phyloP scores from a whole-genome alignment of 2,888 invertebrate species.

The Taphrorychus bicolor region DNA sequence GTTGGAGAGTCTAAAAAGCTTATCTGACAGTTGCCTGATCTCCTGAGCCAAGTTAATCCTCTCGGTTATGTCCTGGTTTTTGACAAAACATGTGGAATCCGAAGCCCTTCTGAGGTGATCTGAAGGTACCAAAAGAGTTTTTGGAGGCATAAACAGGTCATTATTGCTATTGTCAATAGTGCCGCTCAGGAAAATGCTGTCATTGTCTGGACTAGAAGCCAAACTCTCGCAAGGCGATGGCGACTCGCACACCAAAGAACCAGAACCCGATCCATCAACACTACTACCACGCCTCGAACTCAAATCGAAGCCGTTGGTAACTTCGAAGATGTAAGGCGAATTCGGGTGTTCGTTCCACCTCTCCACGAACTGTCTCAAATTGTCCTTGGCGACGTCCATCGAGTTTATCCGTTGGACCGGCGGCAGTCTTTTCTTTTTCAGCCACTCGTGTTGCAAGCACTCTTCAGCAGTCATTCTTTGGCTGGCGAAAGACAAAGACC shows the following conservation, averaged over 20 bases:
- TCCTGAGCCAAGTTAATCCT: slow-evolving; percentile 80
- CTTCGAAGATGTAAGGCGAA: slow-evolving; percentile 84
- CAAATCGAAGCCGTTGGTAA: slow-evolving; percentile 53
- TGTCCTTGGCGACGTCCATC: slow-evolving; percentile 81
- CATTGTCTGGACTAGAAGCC: slow-evolving; percentile 70
- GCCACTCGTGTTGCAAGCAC: slow-evolving; percentile 89
- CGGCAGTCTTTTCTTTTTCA: slow-evolving; percentile 65
- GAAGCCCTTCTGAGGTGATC: slow-evolving; percentile 70
- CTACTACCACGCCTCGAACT: slow-evolving; percentile 13
- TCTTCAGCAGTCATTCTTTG: slow-evolving; percentile 82
- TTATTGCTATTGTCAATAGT: slow-evolving; percentile 42
- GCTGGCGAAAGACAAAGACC: slow-evolving; percentile 65
- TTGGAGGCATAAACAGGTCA: slow-evolving; percentile 37
- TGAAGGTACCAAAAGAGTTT: slow-evolving; percentile 22
- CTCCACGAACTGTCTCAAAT: slow-evolving; percentile 83
- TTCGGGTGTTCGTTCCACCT: slow-evolving; percentile 90
- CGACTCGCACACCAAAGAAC: slow-evolving; percentile 73
- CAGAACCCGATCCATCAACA: slow-evolving; percentile 50
- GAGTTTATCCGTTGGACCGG: slow-evolving; percentile 53
- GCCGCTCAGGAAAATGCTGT: slow-evolving; percentile 56
- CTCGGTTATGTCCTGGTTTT: slow-evolving; percentile 67
- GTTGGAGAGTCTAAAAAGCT: slow-evolving; percentile 74
- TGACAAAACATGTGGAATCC: slow-evolving; percentile 75
- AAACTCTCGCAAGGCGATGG: slow-evolving; percentile 82
- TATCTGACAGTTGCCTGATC: slow-evolving; percentile 83